phyloP scores from a whole-genome alignment of 2,113 vertebrate species.

The Haplochromis vanheusdeni region DNA sequence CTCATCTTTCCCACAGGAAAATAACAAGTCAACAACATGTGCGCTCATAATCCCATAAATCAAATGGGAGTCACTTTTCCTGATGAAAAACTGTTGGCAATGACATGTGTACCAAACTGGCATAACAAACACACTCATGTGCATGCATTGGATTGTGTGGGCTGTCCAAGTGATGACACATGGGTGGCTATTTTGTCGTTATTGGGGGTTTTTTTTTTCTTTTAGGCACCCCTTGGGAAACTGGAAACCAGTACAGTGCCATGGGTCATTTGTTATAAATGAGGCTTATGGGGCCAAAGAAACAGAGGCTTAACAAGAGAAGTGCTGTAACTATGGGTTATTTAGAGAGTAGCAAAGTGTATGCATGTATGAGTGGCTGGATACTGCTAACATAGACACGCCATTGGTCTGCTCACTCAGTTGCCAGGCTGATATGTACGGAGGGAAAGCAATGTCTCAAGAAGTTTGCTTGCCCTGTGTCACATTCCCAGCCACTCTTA shows the following conservation, averaged over 20 bases:
- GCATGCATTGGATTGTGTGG: background rate
- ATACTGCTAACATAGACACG: background rate
- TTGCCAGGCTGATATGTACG: conserved; percentile 8
- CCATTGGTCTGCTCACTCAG: background rate
- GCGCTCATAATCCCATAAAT: background rate
- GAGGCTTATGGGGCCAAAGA: conserved; percentile 23
- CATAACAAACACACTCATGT: background rate
- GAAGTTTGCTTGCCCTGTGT: conserved; percentile 19
- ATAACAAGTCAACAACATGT: background rate
- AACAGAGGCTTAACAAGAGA: conserved; percentile 28
- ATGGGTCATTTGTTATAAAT: conserved; percentile 43
- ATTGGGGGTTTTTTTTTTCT: rapidly evolving
- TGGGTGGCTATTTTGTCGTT: background rate
- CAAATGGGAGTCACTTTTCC: conserved; percentile 1
- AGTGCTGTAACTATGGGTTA: conserved; percentile 22
- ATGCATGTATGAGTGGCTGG: background rate
- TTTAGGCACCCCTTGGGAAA: conserved; percentile 30
- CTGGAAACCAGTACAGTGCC: conserved; percentile 14
- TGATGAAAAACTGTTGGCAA: conserved; percentile 9
- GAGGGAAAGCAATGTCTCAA: conserved; percentile 19
- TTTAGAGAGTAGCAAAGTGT: conserved; percentile 9
- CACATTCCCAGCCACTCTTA: conserved; percentile 42
- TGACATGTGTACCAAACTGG: background rate
- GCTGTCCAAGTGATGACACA: conserved; percentile 5
- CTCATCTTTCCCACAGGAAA: background rate